Conservation (phyloP, 2,113 vertebrate genomes). For the Psophia crepitans region DNA sequence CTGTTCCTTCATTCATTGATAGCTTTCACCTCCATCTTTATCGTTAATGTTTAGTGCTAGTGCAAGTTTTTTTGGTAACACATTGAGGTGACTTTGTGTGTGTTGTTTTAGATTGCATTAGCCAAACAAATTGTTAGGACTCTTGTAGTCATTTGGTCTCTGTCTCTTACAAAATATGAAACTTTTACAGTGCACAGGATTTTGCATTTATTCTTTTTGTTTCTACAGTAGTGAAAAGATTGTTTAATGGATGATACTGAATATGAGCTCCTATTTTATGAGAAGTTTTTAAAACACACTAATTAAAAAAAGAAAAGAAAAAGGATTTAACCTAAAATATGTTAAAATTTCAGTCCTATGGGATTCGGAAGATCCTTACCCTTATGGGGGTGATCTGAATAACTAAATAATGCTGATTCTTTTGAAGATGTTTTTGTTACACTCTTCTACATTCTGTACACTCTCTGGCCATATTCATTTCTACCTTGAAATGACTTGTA, state of each 20-base stretch:
- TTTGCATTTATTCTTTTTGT: neutral
- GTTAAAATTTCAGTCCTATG: neutral
- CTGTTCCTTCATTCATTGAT: neutral
- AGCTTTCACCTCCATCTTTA: neutral
- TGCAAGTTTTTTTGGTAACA: neutral
- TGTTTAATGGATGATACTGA: neutral
- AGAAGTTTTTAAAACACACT: neutral
- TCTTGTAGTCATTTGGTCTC: neutral
- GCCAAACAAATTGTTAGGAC: neutral
- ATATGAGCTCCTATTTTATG: neutral
- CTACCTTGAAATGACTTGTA: neutral
- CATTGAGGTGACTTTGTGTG: neutral
- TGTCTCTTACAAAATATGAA: neutral
- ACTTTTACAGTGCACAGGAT: neutral
- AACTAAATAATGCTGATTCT: neutral
- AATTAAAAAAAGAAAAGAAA: neutral
- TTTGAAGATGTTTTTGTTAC: neutral
- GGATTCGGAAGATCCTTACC: neutral
- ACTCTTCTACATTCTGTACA: neutral
- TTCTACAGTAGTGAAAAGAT: neutral
- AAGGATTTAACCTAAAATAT: neutral
- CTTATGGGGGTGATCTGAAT: neutral
- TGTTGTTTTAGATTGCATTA: neutral
- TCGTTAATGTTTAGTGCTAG: neutral
- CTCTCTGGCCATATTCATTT: neutral